A percentile compares a stretch with the other conserved stretches of the same genome.
Conservation (phyloP, 2,888 invertebrate genomes). For the Blastobasis lacticolella region DNA sequence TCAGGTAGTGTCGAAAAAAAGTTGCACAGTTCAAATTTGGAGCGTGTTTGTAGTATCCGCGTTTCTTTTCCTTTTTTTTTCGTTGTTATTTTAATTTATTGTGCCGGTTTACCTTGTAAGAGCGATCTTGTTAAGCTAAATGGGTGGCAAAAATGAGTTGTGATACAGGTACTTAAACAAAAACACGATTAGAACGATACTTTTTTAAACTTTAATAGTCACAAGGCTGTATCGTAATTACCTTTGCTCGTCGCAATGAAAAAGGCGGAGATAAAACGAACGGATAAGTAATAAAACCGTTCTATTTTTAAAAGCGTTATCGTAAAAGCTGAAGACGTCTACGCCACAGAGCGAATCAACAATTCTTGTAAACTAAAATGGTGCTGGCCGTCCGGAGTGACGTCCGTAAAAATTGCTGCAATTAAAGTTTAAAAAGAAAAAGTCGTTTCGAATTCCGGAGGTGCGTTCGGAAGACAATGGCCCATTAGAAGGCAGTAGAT, state of each 20-base stretch:
- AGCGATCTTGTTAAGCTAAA: too few relatives aligned
- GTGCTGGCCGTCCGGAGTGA: constrained; percentile 26
- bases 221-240: constrained; percentile 17
- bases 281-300: too few relatives aligned
- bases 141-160: too few relatives aligned
- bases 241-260: too few relatives aligned
- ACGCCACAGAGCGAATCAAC: background rate
- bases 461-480: constrained; percentile 53
- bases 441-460: constrained; percentile 27
- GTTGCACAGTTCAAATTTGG: constrained; percentile 16
- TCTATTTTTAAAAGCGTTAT: too few relatives aligned
- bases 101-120: too few relatives aligned
- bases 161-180: too few relatives aligned
- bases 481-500: constrained; percentile 63
- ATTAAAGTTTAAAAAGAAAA: constrained; percentile 55
- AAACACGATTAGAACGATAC: too few relatives aligned
- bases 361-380: constrained; percentile 1
- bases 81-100: too few relatives aligned
- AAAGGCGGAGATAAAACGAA: too few relatives aligned
- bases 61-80: too few relatives aligned
- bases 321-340: background rate
- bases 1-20: constrained; percentile 1
- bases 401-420: constrained; percentile 66
- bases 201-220: constrained; percentile 54
- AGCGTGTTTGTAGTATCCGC: constrained; percentile 35